Evolutionary conservation across 2,797 vertebrate species (phyloP), one percentile per base, ranked within the genome.

Genomic region (Hypotaenidia okinawae): DNA sequence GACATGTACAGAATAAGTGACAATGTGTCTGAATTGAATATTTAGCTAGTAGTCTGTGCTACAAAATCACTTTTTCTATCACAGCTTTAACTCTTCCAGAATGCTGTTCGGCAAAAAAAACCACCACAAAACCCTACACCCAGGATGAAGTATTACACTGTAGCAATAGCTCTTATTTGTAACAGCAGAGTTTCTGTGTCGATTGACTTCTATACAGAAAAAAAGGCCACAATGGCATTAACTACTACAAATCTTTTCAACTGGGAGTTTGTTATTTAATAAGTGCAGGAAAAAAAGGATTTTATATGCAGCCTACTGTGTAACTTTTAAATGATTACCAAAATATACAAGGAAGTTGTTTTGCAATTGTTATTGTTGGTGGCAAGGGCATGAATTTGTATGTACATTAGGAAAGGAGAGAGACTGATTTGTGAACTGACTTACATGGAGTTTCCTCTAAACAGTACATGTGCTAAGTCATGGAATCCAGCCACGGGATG

Each of bases 291-390:
- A 32, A 11, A 62, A 47, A 63, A 6, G 17, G 21, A 25, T 82
- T 92, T 87, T 62, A 59, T 85, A 49, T 89, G 80, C 3, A n/a
- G 16, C 84, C 52, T 75, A 47, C 66, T 81, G 45, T 74, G 80
- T 88, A 64, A 89, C 81, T 86, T 84, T 84, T 66, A 78, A 93
- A 59, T 68, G 33, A 87, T 91, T 91, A 61, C 43, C 54, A 64
- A 64, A 75, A 83, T 64, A 83, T 25, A 70, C 41, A 92, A 90
- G 86, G 77, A 94, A 84, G 80, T 77, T 57, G 35, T 43, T 74
- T 83, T 41, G 32, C 72, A 77, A 37, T 41, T 76, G 72, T 73
- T 90, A 57, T 12, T 94, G 77, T 74, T 82, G 66, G 57, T 63
- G 57, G 35, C 6, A 68, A 70, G 81, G 3, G 1, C 47, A 16